Conservation (phyloP, 2,113 vertebrate genomes). For the Myocastor coypus region DNA sequence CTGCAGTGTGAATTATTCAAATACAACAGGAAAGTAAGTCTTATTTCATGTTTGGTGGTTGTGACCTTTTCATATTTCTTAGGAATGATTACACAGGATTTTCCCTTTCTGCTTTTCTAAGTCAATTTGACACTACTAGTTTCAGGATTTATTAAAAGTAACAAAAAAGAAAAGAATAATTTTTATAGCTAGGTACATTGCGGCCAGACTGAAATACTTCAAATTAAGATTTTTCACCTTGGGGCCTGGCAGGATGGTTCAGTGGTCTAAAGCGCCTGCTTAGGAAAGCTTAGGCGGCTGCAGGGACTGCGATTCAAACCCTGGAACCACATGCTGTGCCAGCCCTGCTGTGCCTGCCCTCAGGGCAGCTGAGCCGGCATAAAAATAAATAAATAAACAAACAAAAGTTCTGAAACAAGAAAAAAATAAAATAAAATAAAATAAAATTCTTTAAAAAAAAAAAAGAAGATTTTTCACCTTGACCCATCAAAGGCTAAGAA, state of each 20-base stretch:
- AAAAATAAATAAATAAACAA: no score
- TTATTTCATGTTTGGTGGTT: slow-evolving; percentile 53
- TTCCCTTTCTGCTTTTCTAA: slow-evolving; percentile 34
- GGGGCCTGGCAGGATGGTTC: no score
- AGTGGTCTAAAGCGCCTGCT: no score
- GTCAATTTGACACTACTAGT: slow-evolving; percentile 18
- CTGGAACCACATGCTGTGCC: no score
- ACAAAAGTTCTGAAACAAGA: no score
- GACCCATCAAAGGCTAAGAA: not conserved
- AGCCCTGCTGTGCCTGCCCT: no score
- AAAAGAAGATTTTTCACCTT: no score
- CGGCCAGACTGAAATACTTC: slow-evolving; percentile 20
- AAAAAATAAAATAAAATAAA: no score
- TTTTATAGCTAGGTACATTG: slow-evolving; percentile 29
- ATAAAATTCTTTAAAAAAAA: no score
- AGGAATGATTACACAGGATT: slow-evolving; percentile 45
- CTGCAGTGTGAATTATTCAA: slow-evolving; percentile 60
- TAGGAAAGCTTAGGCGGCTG: no score
- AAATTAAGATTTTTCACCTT: slow-evolving; percentile 13
- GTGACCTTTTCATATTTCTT: slow-evolving; percentile 45
- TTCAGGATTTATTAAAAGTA: slow-evolving; percentile 54
- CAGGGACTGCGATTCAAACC: no score
- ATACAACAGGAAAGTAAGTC: slow-evolving; percentile 62
- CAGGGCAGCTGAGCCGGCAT: no score
- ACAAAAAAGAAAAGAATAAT: slow-evolving; percentile 28